Evolutionary conservation across 2,888 invertebrate genomes (phyloP), one percentile per base, ranked within the genome.

Genomic region (Timema podura): DNA sequence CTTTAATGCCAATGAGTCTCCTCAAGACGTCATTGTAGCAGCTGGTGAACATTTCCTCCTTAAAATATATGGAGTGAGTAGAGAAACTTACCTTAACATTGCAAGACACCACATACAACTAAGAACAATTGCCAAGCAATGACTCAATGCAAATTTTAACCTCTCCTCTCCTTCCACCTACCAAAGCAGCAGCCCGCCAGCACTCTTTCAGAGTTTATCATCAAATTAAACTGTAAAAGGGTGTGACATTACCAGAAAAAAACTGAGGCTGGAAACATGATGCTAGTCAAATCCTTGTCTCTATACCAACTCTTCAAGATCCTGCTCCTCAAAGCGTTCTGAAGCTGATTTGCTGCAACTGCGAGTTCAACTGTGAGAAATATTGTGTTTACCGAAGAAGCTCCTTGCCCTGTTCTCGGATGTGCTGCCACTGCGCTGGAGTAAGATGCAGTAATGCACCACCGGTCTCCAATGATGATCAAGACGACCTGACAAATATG

Each of bases 11-110:
- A n/a, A n/a, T 7, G 54, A 5, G 1, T 8, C 54, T 7, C 16
- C 54, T 15, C 15, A n/a, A 54, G 6, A 54, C 15, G 16, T 5
- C 54, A 13, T 54, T 10, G 54, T 5, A 15, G 54, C 6, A 5
- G 54, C 1, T 54, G 54, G 54, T 54, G 54, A 54, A 54, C n/a
- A n/a, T 54, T 54, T 54, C 5, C 54, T 54, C 11, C 54, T 54
- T 7, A 16, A n/a, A 15, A 15, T 54, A 16, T 54, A 54, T n/a
- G n/a, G n/a, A 54, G 2, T 13, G 6, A 7, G 3, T 15, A 16
- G 54, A 7, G 5, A 15, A 5, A 6, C 30, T 30, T 1, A 54
- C 10, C n/a, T 11, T 15, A 54, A 54, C 54, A 54, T 1, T 54
- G 54, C 54, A 54, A 54, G 54, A 11, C 54, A 54, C 16, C 13